phyloP scores from a whole-genome alignment of 2,888 invertebrate genomes.

The Melieria omissa region DNA sequence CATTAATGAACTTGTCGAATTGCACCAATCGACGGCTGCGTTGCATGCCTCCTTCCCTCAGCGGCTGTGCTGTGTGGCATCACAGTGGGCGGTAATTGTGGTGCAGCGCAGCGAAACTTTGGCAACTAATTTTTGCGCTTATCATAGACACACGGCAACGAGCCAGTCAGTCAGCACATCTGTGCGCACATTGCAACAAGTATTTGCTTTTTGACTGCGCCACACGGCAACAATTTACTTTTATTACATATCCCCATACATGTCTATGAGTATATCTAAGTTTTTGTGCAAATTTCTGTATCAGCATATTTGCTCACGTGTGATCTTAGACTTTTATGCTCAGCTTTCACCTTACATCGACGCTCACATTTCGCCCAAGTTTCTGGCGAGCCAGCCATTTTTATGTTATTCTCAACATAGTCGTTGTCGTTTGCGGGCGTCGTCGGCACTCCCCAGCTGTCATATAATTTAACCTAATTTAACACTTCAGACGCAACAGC shows the following conservation, averaged over 20 bases:
- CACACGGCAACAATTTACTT: constrained; percentile 11
- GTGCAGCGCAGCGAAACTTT: background rate
- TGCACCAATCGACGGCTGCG: too few species aligned
- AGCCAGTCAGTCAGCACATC: too few species aligned
- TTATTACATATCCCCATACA: background rate
- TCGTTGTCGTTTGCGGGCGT: too few species aligned
- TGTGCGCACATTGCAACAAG: too few species aligned
- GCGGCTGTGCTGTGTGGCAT: too few species aligned
- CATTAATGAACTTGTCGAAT: too few species aligned
- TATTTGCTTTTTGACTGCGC: too few species aligned
- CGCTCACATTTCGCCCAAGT: background rate
- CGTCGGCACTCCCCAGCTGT: constrained; percentile 44
- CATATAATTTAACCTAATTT: constrained; percentile 64
- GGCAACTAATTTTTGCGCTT: too few species aligned
- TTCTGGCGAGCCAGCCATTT: background rate
- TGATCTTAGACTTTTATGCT: constrained; percentile 20
- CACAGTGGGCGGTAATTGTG: too few species aligned
- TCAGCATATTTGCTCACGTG: constrained; percentile 22
- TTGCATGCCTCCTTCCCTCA: too few species aligned
- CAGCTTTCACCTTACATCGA: background rate
- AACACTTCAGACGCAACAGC: constrained; percentile 51
- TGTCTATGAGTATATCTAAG: background rate
- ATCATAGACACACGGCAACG: too few species aligned
- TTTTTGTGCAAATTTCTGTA: constrained; percentile 5
- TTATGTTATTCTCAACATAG: too few species aligned